These are phyloP conservation scores for Alethe diademata DNA, from an alignment of 2,113 vertebrate species.

Conservation along the genomic window DNA sequence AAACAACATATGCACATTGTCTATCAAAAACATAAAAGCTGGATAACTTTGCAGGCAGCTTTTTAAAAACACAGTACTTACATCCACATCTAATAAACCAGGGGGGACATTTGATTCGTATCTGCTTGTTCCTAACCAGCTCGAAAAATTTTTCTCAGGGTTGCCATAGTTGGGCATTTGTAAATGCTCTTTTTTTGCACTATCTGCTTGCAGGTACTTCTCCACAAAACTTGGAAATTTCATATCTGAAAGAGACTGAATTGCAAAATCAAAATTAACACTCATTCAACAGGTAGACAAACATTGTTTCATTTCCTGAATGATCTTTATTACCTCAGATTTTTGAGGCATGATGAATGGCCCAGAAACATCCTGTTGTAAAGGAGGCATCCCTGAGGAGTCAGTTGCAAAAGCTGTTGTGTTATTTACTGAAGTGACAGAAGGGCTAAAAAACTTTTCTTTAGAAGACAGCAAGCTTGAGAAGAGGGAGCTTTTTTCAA, in stretches of 20 bases:
- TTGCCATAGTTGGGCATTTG: slow-evolving; percentile 47
- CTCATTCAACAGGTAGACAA: not conserved
- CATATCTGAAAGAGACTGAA: slow-evolving; percentile 71
- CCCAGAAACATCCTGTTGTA: slow-evolving; percentile 44
- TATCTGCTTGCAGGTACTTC: slow-evolving; percentile 75
- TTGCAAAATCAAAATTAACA: slow-evolving; percentile 46
- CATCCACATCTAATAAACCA: slow-evolving; percentile 69
- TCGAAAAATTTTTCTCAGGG: slow-evolving; percentile 61
- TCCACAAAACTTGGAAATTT: slow-evolving; percentile 80
- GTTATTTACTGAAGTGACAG: slow-evolving; percentile 65
- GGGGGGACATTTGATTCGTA: slow-evolving; percentile 62
- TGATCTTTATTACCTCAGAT: slow-evolving; percentile 55
- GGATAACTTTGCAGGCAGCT: not conserved
- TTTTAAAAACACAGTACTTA: slow-evolving; percentile 61
- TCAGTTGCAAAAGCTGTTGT: slow-evolving; percentile 65
- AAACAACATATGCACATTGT: not conserved
- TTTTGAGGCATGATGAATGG: slow-evolving; percentile 27
- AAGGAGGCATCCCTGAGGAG: slow-evolving; percentile 32
- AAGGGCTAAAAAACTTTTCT: slow-evolving; percentile 74
- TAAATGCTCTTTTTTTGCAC: slow-evolving; percentile 54
- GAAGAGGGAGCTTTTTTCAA: slow-evolving; percentile 89
- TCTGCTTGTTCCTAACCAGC: slow-evolving; percentile 60
- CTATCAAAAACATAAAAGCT: not conserved
- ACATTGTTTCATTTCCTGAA: slow-evolving; percentile 42
- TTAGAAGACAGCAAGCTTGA: slow-evolving; percentile 81